Conservation (phyloP, 2,888 invertebrate species). For the Leptura quadrifasciata region DNA sequence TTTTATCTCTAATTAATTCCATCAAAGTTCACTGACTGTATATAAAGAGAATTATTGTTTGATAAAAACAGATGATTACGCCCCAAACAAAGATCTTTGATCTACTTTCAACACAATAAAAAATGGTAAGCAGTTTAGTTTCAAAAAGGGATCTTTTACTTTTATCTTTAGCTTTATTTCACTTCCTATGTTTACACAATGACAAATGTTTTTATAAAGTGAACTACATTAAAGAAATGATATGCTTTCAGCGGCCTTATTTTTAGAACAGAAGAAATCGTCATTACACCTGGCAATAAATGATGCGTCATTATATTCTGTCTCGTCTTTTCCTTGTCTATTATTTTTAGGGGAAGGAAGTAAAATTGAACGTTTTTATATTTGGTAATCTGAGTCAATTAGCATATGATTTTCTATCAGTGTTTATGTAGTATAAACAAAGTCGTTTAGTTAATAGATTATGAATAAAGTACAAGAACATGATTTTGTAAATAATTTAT, state of each 20-base stretch:
- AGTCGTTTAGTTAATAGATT: neutral
- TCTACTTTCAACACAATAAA: constrained; percentile 5
- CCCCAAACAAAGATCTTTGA: neutral
- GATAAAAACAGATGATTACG: neutral
- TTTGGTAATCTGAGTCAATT: neutral
- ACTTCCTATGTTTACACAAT: constrained; percentile 20
- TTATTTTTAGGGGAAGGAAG: neutral
- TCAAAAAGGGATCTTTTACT: constrained; percentile 14
- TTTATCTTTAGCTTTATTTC: constrained; percentile 16
- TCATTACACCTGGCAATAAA: constrained; percentile 25
- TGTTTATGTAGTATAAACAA: neutral
- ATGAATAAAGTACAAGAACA: no score
- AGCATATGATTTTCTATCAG: neutral
- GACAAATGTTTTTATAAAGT: constrained; percentile 23
- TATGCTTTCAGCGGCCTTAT: constrained; percentile 26
- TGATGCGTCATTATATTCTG: constrained; percentile 19
- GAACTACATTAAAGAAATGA: constrained; percentile 29
- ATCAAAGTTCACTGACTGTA: neutral
- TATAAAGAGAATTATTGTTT: constrained; percentile 3
- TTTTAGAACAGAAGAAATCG: constrained; percentile 28
- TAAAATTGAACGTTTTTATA: neutral
- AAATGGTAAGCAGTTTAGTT: constrained; percentile 10
- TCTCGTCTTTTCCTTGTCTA: constrained; percentile 14
- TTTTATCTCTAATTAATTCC: neutral
- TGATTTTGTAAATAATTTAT: no score